phyloP scores from a whole-genome alignment of 2,113 vertebrate species.

The Lagopus leucura region DNA sequence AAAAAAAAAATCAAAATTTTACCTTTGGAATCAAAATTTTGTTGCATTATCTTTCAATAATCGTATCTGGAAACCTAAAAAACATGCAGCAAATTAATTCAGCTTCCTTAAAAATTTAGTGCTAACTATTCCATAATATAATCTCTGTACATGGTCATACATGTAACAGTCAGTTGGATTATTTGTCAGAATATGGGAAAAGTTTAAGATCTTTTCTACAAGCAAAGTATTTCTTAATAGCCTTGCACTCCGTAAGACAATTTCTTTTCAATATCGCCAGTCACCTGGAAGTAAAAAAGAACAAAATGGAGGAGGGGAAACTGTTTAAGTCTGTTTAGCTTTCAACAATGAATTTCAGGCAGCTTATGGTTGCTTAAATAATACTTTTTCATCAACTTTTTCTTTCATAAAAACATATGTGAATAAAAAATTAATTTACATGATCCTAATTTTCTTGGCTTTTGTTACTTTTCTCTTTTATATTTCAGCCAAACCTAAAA shows the following conservation, averaged over 20 bases:
- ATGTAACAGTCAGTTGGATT: neutral
- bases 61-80: neutral
- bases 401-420: neutral
- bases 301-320: fast-evolving
- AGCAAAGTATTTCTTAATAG: neutral
- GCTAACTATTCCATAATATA: neutral
- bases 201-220: neutral
- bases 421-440: conserved; percentile 21
- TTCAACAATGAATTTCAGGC: neutral
- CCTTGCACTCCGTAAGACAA: neutral
- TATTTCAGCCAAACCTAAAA: neutral
- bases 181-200: neutral
- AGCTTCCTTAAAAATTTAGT: neutral
- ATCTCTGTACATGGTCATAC: neutral
- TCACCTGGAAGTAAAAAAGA: neutral
- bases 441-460: neutral
- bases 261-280: neutral
- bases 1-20: neutral
- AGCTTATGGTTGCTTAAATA: neutral
- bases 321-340: neutral
- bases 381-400: neutral
- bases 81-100: neutral
- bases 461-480: neutral
- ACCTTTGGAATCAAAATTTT: neutral
- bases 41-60: neutral